These are phyloP conservation scores for Pomacea maculata DNA, from an alignment of 1,140 invertebrate species.

Conservation along the genomic window DNA sequence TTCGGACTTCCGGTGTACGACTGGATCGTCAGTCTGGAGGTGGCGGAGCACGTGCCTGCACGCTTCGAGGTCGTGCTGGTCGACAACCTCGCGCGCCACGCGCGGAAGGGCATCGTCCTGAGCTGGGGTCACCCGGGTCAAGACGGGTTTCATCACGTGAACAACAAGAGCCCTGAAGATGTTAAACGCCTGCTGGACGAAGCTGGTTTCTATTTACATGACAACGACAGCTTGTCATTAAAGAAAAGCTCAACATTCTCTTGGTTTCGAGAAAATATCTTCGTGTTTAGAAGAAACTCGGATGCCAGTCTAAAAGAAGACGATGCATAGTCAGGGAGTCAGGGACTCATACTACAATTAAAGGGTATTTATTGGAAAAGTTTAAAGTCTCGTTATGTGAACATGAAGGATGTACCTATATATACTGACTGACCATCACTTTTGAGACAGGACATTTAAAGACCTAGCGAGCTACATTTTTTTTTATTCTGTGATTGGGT, in stretches of 20 bases:
- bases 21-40: conserved; percentile 35
- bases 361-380: too few species aligned
- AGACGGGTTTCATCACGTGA: conserved; percentile 33
- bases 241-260: conserved; percentile 19
- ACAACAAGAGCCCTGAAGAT: conserved; percentile 27
- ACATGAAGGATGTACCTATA: too few species aligned
- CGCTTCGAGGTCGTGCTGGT: conserved; percentile 21
- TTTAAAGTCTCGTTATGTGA: too few species aligned
- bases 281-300: conserved; percentile 29
- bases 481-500: too few species aligned
- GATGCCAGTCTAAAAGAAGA: not conserved
- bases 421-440: too few species aligned
- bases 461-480: too few species aligned
- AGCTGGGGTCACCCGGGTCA: conserved; percentile 32
- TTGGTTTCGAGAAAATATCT: conserved; percentile 32
- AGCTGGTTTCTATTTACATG: conserved; percentile 29
- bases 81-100: conserved; percentile 31
- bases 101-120: conserved; percentile 28
- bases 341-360: too few species aligned
- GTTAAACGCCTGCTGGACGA: conserved; percentile 25
- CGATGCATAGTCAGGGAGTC: not conserved
- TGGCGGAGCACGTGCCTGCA: conserved; percentile 33
- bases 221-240: conserved; percentile 11
- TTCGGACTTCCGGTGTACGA: conserved; percentile 28
- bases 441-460: too few species aligned